These are phyloP conservation scores for Sitodiplosis mosellana DNA, from an alignment of 1,140 invertebrate genomes.

Conservation along the genomic window DNA sequence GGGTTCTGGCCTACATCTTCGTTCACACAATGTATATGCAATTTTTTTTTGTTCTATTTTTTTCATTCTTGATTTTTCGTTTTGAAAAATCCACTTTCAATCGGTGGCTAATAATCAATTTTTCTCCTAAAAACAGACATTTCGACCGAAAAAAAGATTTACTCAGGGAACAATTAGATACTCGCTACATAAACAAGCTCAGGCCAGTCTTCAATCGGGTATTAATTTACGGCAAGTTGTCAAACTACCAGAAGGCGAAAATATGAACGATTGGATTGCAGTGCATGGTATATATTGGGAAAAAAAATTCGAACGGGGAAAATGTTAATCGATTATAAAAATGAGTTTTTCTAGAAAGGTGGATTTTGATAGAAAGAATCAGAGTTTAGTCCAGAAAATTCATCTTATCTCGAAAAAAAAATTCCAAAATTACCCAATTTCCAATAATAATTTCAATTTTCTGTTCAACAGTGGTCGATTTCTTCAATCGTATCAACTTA, in stretches of 20 bases:
- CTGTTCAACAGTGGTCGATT: constrained; percentile 63
- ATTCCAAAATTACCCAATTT: too few species aligned
- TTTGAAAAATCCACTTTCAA: too few species aligned
- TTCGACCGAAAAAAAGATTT: constrained; percentile 79
- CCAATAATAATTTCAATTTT: too few species aligned
- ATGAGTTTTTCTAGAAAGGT: too few species aligned
- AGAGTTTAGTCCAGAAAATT: too few species aligned
- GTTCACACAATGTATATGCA: neutral
- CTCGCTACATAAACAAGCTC: constrained; percentile 83
- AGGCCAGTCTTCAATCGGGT: constrained; percentile 85
- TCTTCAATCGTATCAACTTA: constrained; percentile 89
- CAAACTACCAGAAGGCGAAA: constrained; percentile 68
- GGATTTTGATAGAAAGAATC: too few species aligned
- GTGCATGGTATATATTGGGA: constrained; percentile 56
- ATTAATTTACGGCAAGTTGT: constrained; percentile 77
- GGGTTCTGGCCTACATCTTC: constrained; percentile 11
- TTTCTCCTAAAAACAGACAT: constrained; percentile 41
- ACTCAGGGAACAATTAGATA: constrained; percentile 78
- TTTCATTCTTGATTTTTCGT: neutral
- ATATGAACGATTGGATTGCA: constrained; percentile 86
- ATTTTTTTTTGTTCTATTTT: constrained; percentile 3
- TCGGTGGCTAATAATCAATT: too few species aligned
- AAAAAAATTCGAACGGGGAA: too few species aligned
- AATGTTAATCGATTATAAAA: too few species aligned
- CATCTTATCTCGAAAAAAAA: too few species aligned